Percentiles rank a stretch among this genome's conserved stretches.
Conservation (phyloP, 2,113 vertebrate genomes). For the Fregata magnificens region DNA sequence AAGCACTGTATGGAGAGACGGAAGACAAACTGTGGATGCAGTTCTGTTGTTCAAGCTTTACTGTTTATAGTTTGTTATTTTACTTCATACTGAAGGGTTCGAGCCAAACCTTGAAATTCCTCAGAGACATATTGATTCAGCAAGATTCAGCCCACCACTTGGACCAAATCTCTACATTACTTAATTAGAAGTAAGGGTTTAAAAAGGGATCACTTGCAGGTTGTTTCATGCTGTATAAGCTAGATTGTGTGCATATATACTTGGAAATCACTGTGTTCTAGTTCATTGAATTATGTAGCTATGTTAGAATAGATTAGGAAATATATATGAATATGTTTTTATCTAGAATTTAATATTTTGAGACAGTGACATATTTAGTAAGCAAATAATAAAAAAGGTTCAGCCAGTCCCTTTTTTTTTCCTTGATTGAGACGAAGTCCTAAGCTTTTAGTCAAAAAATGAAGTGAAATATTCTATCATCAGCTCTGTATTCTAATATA, state of each 20-base stretch:
- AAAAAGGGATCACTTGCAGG: background rate
- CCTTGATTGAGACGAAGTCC: background rate
- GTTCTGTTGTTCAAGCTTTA: background rate
- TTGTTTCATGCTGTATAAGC: background rate
- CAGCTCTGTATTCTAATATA: constrained; percentile 2
- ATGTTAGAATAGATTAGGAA: background rate
- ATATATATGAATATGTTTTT: background rate
- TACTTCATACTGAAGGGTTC: background rate
- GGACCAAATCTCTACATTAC: background rate
- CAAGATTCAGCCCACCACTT: background rate
- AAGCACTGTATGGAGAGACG: background rate
- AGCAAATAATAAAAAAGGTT: background rate
- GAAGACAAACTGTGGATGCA: background rate
- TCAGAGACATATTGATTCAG: background rate
- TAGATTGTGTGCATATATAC: background rate
- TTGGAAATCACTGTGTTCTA: background rate
- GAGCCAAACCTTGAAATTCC: background rate
- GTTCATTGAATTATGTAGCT: background rate
- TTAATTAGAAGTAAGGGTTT: constrained; percentile 19
- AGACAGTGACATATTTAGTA: background rate
- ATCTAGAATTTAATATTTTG: background rate
- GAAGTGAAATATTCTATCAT: background rate
- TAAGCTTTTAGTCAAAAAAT: constrained; percentile 10
- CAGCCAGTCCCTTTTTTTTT: fast-evolving
- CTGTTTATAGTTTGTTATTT: background rate